Percentiles rank a stretch among this genome's conserved stretches.
Conservation (phyloP, 2,113 vertebrate species). For the Lophura nycthemera region DNA sequence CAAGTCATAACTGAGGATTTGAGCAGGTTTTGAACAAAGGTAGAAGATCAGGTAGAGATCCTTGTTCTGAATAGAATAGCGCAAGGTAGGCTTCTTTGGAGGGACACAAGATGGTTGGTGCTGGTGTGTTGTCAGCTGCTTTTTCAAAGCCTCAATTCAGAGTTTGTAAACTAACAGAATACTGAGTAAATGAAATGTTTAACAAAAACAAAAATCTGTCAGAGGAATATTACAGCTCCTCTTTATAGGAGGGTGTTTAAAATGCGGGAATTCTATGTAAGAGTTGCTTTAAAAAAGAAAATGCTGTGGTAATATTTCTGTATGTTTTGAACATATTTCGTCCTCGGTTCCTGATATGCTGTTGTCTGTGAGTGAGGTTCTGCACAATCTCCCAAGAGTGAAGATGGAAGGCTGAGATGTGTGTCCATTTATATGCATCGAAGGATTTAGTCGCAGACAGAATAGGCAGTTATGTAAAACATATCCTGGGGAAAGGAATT, state of each 20-base stretch:
- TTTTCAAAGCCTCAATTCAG: neutral
- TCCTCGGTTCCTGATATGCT: neutral
- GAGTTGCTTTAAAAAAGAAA: neutral
- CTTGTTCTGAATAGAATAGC: neutral
- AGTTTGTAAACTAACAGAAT: neutral
- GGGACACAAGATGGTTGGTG: neutral
- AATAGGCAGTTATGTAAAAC: conserved; percentile 26
- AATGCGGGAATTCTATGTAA: conserved; percentile 2
- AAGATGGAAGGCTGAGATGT: neutral
- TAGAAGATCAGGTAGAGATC: neutral
- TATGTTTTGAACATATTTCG: conserved; percentile 3
- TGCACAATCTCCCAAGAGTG: rapidly evolving
- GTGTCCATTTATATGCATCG: neutral
- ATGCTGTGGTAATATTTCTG: neutral
- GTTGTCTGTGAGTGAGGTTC: neutral
- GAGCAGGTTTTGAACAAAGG: neutral
- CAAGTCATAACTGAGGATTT: neutral
- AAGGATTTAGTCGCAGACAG: conserved; percentile 10
- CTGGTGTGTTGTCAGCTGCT: neutral
- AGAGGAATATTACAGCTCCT: conserved; percentile 11
- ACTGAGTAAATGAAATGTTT: neutral
- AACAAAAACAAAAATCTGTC: conserved; percentile 9
- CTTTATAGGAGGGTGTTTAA: conserved; percentile 20
- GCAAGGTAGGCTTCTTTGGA: neutral
- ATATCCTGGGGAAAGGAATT: neutral